Base-by-base conservation (phyloP, 2,797 vertebrate species). In the Podarcis siculus region DNA sequence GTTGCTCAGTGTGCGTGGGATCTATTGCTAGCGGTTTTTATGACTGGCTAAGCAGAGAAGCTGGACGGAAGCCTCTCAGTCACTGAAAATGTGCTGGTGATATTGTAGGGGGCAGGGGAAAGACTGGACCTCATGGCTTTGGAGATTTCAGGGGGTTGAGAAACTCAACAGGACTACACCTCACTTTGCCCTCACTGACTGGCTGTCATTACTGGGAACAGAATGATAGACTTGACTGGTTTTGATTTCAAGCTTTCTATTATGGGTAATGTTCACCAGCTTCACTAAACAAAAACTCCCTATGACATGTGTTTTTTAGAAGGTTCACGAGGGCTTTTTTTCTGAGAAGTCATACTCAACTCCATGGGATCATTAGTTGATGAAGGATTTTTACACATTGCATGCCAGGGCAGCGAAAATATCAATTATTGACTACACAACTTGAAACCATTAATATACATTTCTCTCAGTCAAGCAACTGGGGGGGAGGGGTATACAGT, bases 381-480 rank as follows among this genome's bases (percentile, higher is more conserved):
- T 61, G 37, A 0, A 35, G 78, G 8, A 73, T 27, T 2, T 84
- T 81, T 82, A 35, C 10, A 61, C 76, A 82, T 13, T 10, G 32
- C 1, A 12, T 8, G 17, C 64, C 15, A 27, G 42, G n/a, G 9
- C 49, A 87, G 32, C 23, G 8, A 78, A 64, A 27, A 37, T 55
- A 10, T 23, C 77, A 78, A n/a, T 67, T 78, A 91, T 76, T 86
- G 30, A 6, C 78, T 83, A 21, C 69, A 71, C 73, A 76, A 15
- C 8, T 30, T 64, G n/a, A 92, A 78, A 8, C 49, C 17, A 66
- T 89, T 64, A 32, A 67, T 39, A 90, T 86, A 67, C 86, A 90
- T 85, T 12, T 21, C 2, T 86, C 13, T n/a, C 1, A 23, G 37
- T 67, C 55, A 84, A 9, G 0, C 15, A 35, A 39, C 69, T 35